Evolutionary conservation across 2,113 vertebrate genomes (phyloP).

Genomic region (human (Homo sapiens)): GRCh38 chr2:144394001-144394500

Average conservation of each 20-base stretch:
- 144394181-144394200: too few relatives aligned
- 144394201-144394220: too few relatives aligned
- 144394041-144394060: too few relatives aligned
- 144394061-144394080: too few relatives aligned
- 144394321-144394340: slow-evolving; percentile 75
- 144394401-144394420: slow-evolving; percentile 86
- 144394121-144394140: too few relatives aligned
- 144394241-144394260: slow-evolving; percentile 77
- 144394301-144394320: slow-evolving; percentile 80
- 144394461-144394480: slow-evolving; percentile 78
- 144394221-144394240: slow-evolving; percentile 77
- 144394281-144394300: slow-evolving; percentile 75
- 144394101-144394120: too few relatives aligned
- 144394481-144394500: slow-evolving; percentile 81
- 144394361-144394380: slow-evolving; percentile 85
- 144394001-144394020: too few relatives aligned
- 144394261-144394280: slow-evolving; percentile 84
- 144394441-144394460: slow-evolving; percentile 85
- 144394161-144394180: too few relatives aligned
- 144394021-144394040: too few relatives aligned
- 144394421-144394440: slow-evolving; percentile 84
- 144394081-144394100: too few relatives aligned
- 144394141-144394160: too few relatives aligned
- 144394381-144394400: slow-evolving; percentile 83
- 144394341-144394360: slow-evolving; percentile 79